Evolutionary conservation across 2,113 vertebrate genomes (phyloP).

Genomic region (Nothocercus julius): DNA sequence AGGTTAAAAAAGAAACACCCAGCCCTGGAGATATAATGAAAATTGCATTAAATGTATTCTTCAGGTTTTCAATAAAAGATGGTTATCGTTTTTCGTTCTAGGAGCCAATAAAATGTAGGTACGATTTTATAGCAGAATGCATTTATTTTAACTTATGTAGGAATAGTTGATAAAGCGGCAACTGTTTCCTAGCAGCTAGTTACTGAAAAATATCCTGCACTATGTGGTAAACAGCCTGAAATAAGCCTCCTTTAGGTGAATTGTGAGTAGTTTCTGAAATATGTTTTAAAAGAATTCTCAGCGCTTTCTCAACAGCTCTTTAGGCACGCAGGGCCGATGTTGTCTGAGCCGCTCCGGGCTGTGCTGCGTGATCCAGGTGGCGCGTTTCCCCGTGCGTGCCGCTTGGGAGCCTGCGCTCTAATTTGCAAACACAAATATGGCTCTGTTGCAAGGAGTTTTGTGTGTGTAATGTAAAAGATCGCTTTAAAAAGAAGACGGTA

Average conservation of each 20-base stretch:
- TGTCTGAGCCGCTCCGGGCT: background rate
- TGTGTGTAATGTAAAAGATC: background rate
- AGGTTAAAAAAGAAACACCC: background rate
- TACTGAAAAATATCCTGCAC: background rate
- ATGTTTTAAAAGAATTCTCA: background rate
- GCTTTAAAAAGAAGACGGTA: background rate
- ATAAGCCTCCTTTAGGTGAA: background rate
- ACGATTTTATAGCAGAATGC: background rate
- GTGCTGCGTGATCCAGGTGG: background rate
- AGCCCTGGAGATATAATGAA: background rate
- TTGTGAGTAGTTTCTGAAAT: background rate
- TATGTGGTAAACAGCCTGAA: background rate
- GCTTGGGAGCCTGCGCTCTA: background rate
- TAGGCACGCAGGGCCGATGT: background rate
- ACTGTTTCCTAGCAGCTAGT: background rate
- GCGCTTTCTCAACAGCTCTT: background rate
- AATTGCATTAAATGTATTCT: background rate
- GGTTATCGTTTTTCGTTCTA: background rate
- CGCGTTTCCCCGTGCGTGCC: accelerated
- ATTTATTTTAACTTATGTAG: background rate
- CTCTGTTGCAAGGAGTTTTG: background rate
- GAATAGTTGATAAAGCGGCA: background rate
- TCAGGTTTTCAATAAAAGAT: background rate
- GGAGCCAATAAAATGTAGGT: background rate
- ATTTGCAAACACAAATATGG: background rate